phyloP scores from a whole-genome alignment of 23 tunicate species.

The Halocynthia roretzi region DNA sequence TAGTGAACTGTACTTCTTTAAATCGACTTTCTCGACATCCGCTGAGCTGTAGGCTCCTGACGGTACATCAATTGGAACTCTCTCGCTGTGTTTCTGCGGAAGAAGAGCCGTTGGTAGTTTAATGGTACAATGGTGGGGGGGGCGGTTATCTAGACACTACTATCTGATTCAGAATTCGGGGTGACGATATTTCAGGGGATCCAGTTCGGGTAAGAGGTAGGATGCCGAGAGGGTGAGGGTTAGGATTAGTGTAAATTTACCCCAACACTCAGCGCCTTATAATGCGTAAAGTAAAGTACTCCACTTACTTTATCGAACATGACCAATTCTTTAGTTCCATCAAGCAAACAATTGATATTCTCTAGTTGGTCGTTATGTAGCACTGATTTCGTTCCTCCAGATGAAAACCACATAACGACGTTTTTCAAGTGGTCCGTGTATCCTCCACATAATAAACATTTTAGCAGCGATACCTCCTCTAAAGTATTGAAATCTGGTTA shows the following conservation, averaged over 20 bases:
- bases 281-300: neutral
- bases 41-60: slow-evolving; percentile 29
- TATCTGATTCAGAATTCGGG: too few relatives aligned
- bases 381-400: slow-evolving; percentile 74
- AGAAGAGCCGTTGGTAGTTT: neutral
- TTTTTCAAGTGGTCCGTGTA: slow-evolving; percentile 24
- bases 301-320: slow-evolving; percentile 40
- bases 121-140: too few relatives aligned
- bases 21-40: slow-evolving; percentile 60
- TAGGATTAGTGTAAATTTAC: too few relatives aligned
- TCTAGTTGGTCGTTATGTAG: slow-evolving; percentile 61
- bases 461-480: slow-evolving; percentile 54
- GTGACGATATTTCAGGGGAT: too few relatives aligned
- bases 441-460: slow-evolving; percentile 49
- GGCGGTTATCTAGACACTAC: too few relatives aligned
- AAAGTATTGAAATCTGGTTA: neutral
- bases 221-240: too few relatives aligned
- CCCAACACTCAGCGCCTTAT: neutral
- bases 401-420: slow-evolving; percentile 60
- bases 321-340: slow-evolving; percentile 51
- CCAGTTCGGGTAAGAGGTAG: too few relatives aligned
- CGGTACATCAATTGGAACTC: slow-evolving; percentile 30
- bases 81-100: slow-evolving; percentile 10
- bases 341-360: slow-evolving; percentile 60
- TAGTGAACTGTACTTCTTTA: slow-evolving; percentile 34